Base-by-base conservation (phyloP, 2,888 invertebrate species). In the Drosophila fungiperda region DNA sequence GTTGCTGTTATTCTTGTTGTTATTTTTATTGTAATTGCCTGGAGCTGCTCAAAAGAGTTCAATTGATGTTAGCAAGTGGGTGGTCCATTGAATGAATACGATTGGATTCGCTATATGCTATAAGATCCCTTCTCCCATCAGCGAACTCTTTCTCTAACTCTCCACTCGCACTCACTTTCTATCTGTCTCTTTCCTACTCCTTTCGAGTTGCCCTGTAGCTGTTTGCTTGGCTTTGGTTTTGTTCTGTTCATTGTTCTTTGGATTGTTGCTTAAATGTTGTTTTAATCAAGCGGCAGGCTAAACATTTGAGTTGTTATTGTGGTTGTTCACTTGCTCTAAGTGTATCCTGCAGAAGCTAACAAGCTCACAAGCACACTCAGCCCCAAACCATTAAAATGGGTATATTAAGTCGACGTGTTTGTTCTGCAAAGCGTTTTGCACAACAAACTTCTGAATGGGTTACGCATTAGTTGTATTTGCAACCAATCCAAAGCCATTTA, bases 191-290 rank as follows among this genome's bases (percentile, higher is more conserved):
- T 48, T 64, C 42, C 42, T 40, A 29, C 26, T 60, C 55, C 57
- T 49, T 55, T 63, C 60, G 52, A 72, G 42, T 68, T 70, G 66
- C 61, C 85, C 75, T 64, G 70, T 57, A 78, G 82, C 82, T 84
- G 75, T 82, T 80, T 83, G 66, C 72, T 63, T 68, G 62, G 64
- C 62, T 69, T 71, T 68, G 68, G 65, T 73, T 68, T 65, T 79
- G 60, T 49, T 65, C 67, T 61, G 57, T 35, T 80, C 81, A 68
- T 78, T 79, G 82, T 78, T 78, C 60, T 78, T 73, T 70, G 73
- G 62, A 83, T 80, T 76, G 76, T 80, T 73, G 81, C 81, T 81
- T 83, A 83, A 81, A 81, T 81, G 81, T 81, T 81, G 62, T 81
- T 81, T 81, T 81, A 81, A 81, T 81, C 81, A 81, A 81, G 71